phyloP scores from a whole-genome alignment of 2,113 vertebrate species.

The Cacatua alba region DNA sequence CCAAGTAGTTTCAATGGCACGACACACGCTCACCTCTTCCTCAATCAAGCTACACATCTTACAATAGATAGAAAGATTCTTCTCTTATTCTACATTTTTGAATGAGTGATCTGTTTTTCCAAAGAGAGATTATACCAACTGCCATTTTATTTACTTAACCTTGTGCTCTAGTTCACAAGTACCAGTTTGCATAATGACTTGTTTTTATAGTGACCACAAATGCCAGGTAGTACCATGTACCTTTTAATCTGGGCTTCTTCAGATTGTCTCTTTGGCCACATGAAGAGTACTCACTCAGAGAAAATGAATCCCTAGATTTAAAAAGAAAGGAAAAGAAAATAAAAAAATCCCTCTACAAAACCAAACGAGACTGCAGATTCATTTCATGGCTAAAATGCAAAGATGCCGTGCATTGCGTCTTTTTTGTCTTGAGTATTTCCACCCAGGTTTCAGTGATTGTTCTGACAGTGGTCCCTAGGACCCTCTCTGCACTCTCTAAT shows the following conservation, averaged over 20 bases:
- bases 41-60: not conserved
- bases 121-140: not conserved
- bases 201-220: conserved; percentile 5
- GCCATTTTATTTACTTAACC: not conserved
- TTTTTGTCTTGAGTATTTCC: not conserved
- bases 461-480: not conserved
- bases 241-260: not conserved
- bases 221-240: not conserved
- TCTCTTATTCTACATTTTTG: not conserved
- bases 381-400: not conserved
- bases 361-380: not conserved
- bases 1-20: not conserved
- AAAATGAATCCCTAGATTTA: not conserved
- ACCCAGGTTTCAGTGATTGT: not conserved
- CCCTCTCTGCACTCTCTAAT: not conserved
- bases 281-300: not conserved
- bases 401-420: not conserved
- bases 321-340: not conserved
- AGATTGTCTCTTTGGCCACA: not conserved
- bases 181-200: not conserved
- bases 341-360: not conserved
- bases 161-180: not conserved
- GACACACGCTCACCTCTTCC: not conserved
- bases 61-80: not conserved
- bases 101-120: not conserved